Conservation (phyloP, 2,113 vertebrate genomes). For the Vicugna pacos region DNA sequence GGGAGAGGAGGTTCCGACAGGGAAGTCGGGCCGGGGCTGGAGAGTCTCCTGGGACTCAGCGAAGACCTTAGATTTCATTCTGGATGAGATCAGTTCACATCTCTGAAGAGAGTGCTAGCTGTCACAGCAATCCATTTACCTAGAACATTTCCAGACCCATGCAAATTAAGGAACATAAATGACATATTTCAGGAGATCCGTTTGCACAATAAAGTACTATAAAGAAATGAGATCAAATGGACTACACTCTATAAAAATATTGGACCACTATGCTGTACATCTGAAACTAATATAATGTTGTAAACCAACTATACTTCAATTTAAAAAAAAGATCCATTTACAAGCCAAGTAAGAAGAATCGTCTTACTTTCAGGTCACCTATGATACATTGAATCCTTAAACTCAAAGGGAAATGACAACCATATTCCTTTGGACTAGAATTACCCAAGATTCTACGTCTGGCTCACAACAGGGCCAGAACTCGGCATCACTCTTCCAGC, state of each 20-base stretch:
- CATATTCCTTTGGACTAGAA: neutral
- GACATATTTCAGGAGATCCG: neutral
- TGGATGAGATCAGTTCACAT: neutral
- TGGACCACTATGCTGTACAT: neutral
- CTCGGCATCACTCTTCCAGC: neutral
- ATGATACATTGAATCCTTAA: neutral
- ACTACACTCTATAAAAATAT: neutral
- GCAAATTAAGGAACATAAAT: neutral
- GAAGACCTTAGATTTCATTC: neutral
- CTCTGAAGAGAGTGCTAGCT: neutral
- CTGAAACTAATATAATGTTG: neutral
- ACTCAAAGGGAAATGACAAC: neutral
- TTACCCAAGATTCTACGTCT: neutral
- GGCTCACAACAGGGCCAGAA: neutral
- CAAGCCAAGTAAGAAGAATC: neutral
- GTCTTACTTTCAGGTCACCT: neutral
- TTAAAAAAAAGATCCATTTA: neutral
- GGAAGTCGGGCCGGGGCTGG: neutral
- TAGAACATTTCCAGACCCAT: neutral
- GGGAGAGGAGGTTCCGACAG: neutral
- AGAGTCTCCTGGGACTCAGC: neutral
- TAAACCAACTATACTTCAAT: neutral
- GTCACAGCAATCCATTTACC: neutral
- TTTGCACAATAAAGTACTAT: neutral
- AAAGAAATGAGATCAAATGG: neutral